Evolutionary conservation across 2,113 vertebrate genomes (phyloP), one percentile per base, ranked within the genome.

Genomic region (Poecile atricapillus): DNA sequence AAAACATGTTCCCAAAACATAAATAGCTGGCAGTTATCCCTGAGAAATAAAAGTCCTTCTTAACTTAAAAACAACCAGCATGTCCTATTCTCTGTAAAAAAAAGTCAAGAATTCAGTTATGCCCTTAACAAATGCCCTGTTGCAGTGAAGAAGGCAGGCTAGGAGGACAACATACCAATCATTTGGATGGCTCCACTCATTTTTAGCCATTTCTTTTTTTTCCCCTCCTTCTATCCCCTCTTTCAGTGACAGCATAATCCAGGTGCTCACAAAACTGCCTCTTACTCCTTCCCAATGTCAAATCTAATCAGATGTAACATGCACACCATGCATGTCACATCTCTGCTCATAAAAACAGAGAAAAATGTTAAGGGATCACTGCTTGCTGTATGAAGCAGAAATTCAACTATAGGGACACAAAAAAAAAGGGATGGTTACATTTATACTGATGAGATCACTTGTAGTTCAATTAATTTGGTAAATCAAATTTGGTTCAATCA

Each of bases 281-380:
- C 91, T 80, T 81, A 44, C 65, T 94, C 85, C 87, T 82, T 88
- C 90, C 86, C 69, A 63, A 41, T 41, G 43, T 70, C 89, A 95
- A 35, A 85, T 71, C 88, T 95, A 94, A 97, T 50, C 44, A 76
- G 86, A 91, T 81, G 68, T 89, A 83, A 93, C 78, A 79, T 31
- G 28, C 52, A 73, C 68, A 83, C 31, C 13, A 7, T n/a, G 23
- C 59, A 59, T 7, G 31, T 39, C 39, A 39, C 39, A 31, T 27
- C 49, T 74, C 63, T 77, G 24, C 22, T 44, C 19, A 69, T 21
- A 68, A 56, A 78, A 85, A 5, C 52, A 58, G 25, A 37, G 17
- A 81, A 39, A 23, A 74, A 24, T 7, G 3, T 23, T 33, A 68
- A 73, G 37, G 28, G 39, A 91, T 68, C 41, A 31, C 15, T 0